Evolutionary conservation across 2,797 vertebrate species (phyloP).

Genomic region (Gephyroberyx darwinii): DNA sequence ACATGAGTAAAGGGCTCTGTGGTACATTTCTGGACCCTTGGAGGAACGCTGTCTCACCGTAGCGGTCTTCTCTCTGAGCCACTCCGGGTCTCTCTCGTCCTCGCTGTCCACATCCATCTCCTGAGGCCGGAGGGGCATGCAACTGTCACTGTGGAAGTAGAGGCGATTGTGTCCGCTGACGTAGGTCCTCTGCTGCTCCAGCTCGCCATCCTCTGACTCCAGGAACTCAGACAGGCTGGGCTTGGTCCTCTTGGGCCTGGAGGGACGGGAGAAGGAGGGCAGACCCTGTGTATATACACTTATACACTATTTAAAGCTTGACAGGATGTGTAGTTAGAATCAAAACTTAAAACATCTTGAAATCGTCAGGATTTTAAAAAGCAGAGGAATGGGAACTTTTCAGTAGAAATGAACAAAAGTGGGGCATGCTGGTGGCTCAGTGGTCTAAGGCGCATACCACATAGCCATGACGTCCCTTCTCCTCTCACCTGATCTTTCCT

Average conservation of each 20-base stretch:
- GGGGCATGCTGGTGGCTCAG: too few species aligned
- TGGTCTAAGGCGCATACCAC: too few species aligned
- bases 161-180: constrained; percentile 98
- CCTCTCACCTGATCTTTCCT: too few species aligned
- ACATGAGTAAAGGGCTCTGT: background rate
- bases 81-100: constrained; percentile 96
- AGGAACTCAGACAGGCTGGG: constrained; percentile 97
- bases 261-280: background rate
- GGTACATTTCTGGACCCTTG: background rate
- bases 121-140: constrained; percentile 95
- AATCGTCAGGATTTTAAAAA: too few species aligned
- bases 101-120: constrained; percentile 99
- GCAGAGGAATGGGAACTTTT: too few species aligned
- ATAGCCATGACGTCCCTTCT: too few species aligned
- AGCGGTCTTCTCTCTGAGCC: constrained; percentile 97
- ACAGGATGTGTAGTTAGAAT: too few species aligned
- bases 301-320: background rate
- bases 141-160: constrained; percentile 99
- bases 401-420: too few species aligned
- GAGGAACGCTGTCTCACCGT: constrained; percentile 82
- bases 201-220: constrained; percentile 95
- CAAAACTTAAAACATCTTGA: too few species aligned
- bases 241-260: constrained; percentile 95
- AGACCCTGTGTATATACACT: background rate
- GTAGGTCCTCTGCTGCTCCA: constrained; percentile 95